Evolutionary conservation across 2,113 vertebrate species (phyloP).

Genomic region (Anthoscopus minutus): DNA sequence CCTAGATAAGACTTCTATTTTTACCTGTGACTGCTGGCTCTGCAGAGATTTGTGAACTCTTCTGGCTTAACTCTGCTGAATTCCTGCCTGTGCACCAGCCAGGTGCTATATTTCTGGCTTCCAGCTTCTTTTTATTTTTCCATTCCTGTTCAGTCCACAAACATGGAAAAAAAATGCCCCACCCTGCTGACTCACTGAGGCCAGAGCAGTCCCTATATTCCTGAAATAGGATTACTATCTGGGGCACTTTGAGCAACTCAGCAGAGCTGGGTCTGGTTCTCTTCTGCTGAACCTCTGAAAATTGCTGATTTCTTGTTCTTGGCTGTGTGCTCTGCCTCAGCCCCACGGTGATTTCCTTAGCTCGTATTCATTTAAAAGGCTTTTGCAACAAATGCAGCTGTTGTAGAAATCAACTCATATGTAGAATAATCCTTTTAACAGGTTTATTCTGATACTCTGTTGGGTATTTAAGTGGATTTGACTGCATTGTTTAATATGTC

Average conservation of each 20-base stretch:
- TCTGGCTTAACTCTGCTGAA: background rate
- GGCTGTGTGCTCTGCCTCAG: background rate
- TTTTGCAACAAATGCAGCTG: slow-evolving; percentile 11
- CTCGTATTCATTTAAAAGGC: background rate
- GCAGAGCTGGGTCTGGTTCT: background rate
- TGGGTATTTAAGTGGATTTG: slow-evolving; percentile 37
- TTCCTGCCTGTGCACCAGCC: slow-evolving; percentile 1
- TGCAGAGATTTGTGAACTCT: background rate
- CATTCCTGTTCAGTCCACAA: slow-evolving; percentile 18
- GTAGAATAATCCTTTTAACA: slow-evolving; percentile 33
- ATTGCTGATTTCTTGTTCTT: background rate
- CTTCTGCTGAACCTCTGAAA: background rate
- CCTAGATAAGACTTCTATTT: background rate
- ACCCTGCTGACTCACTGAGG: slow-evolving; percentile 49
- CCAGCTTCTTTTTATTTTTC: background rate
- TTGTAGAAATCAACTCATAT: background rate
- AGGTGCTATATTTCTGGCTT: slow-evolving; percentile 31
- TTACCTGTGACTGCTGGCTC: background rate
- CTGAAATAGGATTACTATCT: slow-evolving; percentile 31
- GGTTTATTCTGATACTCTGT: background rate
- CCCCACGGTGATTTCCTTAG: background rate
- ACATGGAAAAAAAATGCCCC: slow-evolving; percentile 22
- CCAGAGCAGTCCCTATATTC: slow-evolving; percentile 24
- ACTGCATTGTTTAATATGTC: background rate
- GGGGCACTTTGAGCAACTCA: background rate